Evolutionary conservation across 2,797 vertebrate genomes (phyloP).

Genomic region (Parambassis ranga): DNA sequence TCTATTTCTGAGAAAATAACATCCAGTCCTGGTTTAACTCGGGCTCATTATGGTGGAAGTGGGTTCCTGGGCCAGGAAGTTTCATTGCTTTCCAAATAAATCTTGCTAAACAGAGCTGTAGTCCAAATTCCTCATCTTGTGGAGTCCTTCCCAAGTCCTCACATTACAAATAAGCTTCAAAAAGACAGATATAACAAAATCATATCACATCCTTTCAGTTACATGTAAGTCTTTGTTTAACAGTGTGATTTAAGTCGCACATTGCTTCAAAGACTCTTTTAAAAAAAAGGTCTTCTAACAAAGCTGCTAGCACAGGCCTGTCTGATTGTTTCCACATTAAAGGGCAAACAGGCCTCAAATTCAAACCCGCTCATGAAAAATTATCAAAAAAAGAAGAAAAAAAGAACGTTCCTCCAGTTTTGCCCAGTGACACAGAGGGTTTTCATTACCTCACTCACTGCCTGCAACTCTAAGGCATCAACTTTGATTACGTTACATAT

Average conservation of each 20-base stretch:
- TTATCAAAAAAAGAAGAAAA: slow-evolving; percentile 52
- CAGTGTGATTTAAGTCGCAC: neutral
- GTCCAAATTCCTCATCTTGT: slow-evolving; percentile 74
- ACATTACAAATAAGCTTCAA: slow-evolving; percentile 28
- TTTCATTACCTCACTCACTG: slow-evolving; percentile 69
- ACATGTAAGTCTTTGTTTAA: too few relatives aligned
- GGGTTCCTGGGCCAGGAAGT: slow-evolving; percentile 77
- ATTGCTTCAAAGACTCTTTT: slow-evolving; percentile 1
- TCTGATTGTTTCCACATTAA: slow-evolving; percentile 60
- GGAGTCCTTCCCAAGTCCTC: slow-evolving; percentile 55
- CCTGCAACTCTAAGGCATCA: slow-evolving; percentile 64
- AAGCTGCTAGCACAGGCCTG: slow-evolving; percentile 21
- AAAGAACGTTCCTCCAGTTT: slow-evolving; percentile 59
- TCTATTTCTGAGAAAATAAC: slow-evolving; percentile 79
- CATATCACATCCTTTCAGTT: slow-evolving; percentile 4
- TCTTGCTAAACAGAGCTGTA: slow-evolving; percentile 72
- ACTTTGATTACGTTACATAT: slow-evolving; percentile 67
- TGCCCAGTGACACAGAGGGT: slow-evolving; percentile 64
- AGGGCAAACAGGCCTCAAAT: slow-evolving; percentile 43
- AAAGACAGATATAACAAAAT: slow-evolving; percentile 32
- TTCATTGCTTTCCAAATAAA: slow-evolving; percentile 85
- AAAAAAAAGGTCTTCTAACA: neutral
- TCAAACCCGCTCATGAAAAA: slow-evolving; percentile 72
- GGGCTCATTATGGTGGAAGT: slow-evolving; percentile 81
- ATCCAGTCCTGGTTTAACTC: slow-evolving; percentile 75